Percentiles rank a stretch among this genome's conserved stretches.
These are phyloP conservation scores for Sinosuthora webbiana DNA, from an alignment of 2,113 vertebrate genomes.

Conservation along the genomic window DNA sequence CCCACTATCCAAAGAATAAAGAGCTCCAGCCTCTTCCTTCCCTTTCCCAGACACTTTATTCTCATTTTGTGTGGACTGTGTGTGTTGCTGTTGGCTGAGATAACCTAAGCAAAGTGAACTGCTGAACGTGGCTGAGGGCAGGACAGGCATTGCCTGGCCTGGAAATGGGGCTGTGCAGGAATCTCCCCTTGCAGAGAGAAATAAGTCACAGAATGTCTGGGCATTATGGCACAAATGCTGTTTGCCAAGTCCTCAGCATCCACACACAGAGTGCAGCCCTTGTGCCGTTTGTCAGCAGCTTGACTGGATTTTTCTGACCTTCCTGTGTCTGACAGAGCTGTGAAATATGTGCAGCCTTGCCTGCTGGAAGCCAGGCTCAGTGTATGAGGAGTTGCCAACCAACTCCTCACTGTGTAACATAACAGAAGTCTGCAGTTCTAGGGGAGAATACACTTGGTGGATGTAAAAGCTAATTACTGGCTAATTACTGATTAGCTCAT, in stretches of 20 bases:
- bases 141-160: not conserved
- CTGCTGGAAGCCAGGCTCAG: not conserved
- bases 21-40: not conserved
- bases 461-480: not conserved
- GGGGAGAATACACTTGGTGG: not conserved
- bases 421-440: not conserved
- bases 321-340: not conserved
- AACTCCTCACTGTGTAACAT: not conserved
- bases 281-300: not conserved
- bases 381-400: not conserved
- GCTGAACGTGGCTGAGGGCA: not conserved
- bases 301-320: not conserved
- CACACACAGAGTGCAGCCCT: fast-evolving
- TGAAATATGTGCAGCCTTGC: not conserved
- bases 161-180: not conserved
- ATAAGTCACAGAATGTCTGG: not conserved
- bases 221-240: not conserved
- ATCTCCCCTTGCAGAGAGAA: not conserved
- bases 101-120: not conserved
- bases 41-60: not conserved
- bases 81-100: not conserved
- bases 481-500: not conserved
- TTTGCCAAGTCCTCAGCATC: not conserved
- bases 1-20: not conserved
- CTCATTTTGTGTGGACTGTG: not conserved